Conservation (phyloP, 2,888 invertebrate species). For the Colletes collaris region DNA sequence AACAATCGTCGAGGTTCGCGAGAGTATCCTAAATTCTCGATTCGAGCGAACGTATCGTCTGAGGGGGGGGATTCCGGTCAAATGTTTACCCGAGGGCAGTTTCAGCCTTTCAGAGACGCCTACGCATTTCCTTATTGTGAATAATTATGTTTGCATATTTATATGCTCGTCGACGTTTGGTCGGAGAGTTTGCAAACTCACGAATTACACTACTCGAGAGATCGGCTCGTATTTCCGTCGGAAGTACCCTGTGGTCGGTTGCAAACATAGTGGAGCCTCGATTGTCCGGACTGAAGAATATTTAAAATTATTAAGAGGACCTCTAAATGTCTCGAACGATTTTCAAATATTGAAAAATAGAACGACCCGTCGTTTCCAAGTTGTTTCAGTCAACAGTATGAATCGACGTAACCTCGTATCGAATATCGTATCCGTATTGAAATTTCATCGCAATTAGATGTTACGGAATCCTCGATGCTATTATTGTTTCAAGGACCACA, state of each 20-base stretch:
- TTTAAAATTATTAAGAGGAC: too few species aligned
- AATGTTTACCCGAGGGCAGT: conserved; percentile 42
- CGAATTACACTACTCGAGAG: conserved; percentile 14
- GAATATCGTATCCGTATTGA: too few species aligned
- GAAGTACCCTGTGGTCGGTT: neutral
- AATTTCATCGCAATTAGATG: too few species aligned
- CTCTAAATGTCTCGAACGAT: too few species aligned
- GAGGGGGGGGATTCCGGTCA: conserved; percentile 36
- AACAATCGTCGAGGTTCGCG: conserved; percentile 33
- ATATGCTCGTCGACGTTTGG: conserved; percentile 18
- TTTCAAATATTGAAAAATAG: too few species aligned
- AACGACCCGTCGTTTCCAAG: too few species aligned
- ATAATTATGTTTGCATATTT: conserved; percentile 53
- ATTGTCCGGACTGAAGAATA: too few species aligned
- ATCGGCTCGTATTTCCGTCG: neutral
- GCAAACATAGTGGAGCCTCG: too few species aligned
- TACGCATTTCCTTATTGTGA: conserved; percentile 43
- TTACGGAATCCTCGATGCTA: too few species aligned
- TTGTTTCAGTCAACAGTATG: too few species aligned
- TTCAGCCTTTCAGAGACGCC: conserved; percentile 25
- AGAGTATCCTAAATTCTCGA: conserved; percentile 31
- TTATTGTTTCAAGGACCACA: too few species aligned
- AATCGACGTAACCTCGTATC: too few species aligned
- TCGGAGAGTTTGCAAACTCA: conserved; percentile 12
- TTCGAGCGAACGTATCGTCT: conserved; percentile 50